Evolutionary conservation across 2,113 vertebrate species (phyloP).

Genomic region (Tupaia chinensis): DNA sequence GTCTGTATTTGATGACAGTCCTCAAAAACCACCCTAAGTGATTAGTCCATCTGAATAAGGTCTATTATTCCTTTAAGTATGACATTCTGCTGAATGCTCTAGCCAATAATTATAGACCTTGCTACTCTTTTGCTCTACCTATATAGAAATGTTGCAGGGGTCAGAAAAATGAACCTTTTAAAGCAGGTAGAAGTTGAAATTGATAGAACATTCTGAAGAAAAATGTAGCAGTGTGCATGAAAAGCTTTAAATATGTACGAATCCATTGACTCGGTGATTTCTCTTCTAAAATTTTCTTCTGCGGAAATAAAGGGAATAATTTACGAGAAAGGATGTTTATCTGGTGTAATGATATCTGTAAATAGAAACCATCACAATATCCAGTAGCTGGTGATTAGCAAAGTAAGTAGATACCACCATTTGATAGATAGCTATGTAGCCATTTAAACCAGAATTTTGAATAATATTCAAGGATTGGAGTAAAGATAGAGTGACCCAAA

Average conservation of each 20-base stretch:
- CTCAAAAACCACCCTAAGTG: not conserved
- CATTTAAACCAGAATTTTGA: not conserved
- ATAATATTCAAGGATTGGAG: not conserved
- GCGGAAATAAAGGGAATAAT: not conserved
- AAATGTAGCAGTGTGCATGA: not conserved
- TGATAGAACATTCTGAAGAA: not conserved
- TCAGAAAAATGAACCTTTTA: not conserved
- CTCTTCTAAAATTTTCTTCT: not conserved
- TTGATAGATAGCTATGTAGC: not conserved
- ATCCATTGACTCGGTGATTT: not conserved
- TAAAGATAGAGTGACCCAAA: not conserved
- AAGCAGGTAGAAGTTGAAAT: not conserved
- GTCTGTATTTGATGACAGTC: not conserved
- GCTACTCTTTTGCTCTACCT: not conserved
- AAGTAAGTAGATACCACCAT: not conserved
- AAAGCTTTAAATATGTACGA: not conserved
- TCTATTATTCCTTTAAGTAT: not conserved
- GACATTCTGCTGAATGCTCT: not conserved
- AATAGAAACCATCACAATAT: not conserved
- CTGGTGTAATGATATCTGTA: not conserved
- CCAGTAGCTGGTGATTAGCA: not conserved
- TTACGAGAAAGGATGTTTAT: not conserved
- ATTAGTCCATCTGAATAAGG: not conserved
- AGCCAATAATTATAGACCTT: not conserved
- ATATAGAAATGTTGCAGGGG: not conserved